Percentiles rank a stretch among this genome's conserved stretches.
Evolutionary conservation across 2,888 invertebrate genomes (phyloP).

Genomic region (Notodromas monacha): DNA sequence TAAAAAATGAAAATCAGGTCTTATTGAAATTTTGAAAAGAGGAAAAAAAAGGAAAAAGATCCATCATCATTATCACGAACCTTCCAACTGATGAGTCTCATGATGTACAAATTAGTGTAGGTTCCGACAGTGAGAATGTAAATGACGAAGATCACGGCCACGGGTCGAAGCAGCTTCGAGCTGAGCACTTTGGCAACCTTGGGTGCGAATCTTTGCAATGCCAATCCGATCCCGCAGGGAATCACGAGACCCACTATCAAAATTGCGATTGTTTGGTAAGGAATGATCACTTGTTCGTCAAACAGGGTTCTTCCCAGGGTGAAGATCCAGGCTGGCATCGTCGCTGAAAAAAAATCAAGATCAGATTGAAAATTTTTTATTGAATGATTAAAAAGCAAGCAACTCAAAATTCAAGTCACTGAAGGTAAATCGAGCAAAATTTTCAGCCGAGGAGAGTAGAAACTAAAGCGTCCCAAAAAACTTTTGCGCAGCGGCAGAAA

Average conservation of each 20-base stretch:
- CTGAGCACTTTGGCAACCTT: slow-evolving; percentile 30
- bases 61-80: slow-evolving; percentile 20
- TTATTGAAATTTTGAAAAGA: background rate
- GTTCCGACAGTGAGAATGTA: slow-evolving; percentile 60
- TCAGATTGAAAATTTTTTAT: too few species aligned
- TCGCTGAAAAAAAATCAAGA: slow-evolving; percentile 22
- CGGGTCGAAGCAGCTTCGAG: slow-evolving; percentile 49
- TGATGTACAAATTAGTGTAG: slow-evolving; percentile 57
- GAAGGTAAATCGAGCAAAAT: too few species aligned
- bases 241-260: slow-evolving; percentile 41
- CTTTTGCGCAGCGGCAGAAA: too few species aligned
- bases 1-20: slow-evolving; percentile 7
- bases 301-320: slow-evolving; percentile 45
- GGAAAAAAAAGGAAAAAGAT: background rate
- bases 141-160: slow-evolving; percentile 38
- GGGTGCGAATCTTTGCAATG: slow-evolving; percentile 32
- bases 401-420: too few species aligned
- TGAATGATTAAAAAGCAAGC: too few species aligned
- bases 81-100: slow-evolving; percentile 54
- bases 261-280: slow-evolving; percentile 36
- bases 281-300: slow-evolving; percentile 32
- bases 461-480: too few species aligned
- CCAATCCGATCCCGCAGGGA: slow-evolving; percentile 33
- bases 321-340: slow-evolving; percentile 71
- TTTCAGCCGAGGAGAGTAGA: too few species aligned